Base-by-base conservation (phyloP, 2,888 invertebrate species). In the Zelleria hepariella region DNA sequence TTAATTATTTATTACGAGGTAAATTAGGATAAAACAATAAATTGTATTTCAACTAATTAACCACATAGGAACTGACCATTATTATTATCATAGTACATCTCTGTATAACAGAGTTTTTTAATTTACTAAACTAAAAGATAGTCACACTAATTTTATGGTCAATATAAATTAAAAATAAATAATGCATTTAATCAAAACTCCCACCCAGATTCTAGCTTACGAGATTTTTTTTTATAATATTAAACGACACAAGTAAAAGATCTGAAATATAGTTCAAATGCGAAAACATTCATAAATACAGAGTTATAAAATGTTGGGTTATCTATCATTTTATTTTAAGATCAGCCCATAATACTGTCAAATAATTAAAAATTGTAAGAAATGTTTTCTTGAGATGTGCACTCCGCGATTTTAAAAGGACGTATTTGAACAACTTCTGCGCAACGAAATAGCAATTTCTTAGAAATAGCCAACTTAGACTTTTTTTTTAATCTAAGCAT, bases 191-290 rank as follows among this genome's bases (percentile, higher is more conserved):
- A 5, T 53, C 18, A 20, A 2, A 20, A 53, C 25, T 53, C 20
- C 23, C 7, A 24, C 52, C 25, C 62, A 67, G 64, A 67, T 68
- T 67, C 72, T 66, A 67, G 67, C 70, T 69, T 71, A 73, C 60
- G 62, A 71, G 62, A 70, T 68, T 67, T 15, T 42, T 42, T 42
- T 26, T 64, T 66, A 61, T 67, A 70, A 65, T 51, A n/a, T n/a
- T n/a, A 51, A 15, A 42, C 32, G 32, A 42, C 32, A 42, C 32
- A 42, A 42, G 32, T 5, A 32, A 42, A 15, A 15, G 1, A 42
- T 42, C 10, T 42, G 32, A 42, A 42, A 42, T 42, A 42, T 3
- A 42, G 15, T 42, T 10, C 10, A 42, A 42, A 42, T 42, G 32
- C 32, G 32, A 42, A 15, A 42, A 42, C 5, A 32, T n/a, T n/a